Base-by-base conservation (phyloP, 2,888 invertebrate genomes). In the Rotaria sp. region DNA sequence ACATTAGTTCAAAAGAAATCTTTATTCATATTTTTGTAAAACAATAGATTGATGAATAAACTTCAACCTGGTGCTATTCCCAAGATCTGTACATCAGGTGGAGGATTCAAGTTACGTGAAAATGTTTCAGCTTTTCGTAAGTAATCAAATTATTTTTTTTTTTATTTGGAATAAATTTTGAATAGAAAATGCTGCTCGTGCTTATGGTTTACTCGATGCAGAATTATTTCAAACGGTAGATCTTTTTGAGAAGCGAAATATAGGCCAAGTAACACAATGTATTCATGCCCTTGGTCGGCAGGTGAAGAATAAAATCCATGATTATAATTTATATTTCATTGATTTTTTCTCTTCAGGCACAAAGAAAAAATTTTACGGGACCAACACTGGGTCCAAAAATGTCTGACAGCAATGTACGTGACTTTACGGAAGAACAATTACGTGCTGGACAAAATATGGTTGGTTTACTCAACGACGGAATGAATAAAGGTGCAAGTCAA, bases 181-280 rank as follows among this genome's bases (percentile, higher is more conserved):
- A 18, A 35, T 80, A 80, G 80, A 80, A 80, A 80, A 85, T n/a
- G 97, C 95, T 0, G 94, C 95, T 87, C 96, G 96, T 92, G 94
- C 95, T 88, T 99, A 96, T 92, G 99, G 99, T 74, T 95, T 99
- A 1, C 96, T 97, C 18, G 95, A 97, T 90, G 96, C 96, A 91
- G 98, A 99, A 93, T 96, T 97, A 90, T 99, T 99, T 94, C 99
- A 99, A 92, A 99, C 99, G 0, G 98, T 98, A 84, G 99, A 99
- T 93, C 93, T 99, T 59, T 99, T 96, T 91, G 99, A 99, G 91
- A 94, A 94, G 90, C 94, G 98, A 90, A 99, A 99, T 93, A 95
- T 98, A 92, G 94, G 96, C 87, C 97, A 97, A 93, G 98, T 99
- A 84, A 96, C 96, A 21, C 93, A 98, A 87, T 96, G 96, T 90